Base-by-base conservation (phyloP, 2,888 invertebrate genomes). In the Folsomia manolachei region DNA sequence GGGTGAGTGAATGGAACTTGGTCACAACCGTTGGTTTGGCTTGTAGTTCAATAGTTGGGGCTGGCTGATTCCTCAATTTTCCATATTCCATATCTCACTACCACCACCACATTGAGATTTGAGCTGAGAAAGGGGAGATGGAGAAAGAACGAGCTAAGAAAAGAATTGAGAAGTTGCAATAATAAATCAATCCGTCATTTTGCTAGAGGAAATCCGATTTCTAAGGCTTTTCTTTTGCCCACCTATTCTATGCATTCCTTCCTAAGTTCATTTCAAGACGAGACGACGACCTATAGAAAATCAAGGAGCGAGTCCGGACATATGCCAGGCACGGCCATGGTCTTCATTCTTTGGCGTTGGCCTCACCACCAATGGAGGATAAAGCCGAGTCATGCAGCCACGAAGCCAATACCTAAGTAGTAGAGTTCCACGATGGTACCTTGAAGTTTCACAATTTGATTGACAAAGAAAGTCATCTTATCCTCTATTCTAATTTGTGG, bases 121-220 rank as follows among this genome's bases (percentile, higher is more conserved):
- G n/a, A n/a, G 25, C 9, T 23, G 14, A 24, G 26, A 25, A n/a
- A n/a, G 23, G 63, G 4, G 25, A 25, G 24, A 63, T 25, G 63
- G 21, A 11, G 24, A 60, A 7, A 21, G 4, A 27, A 52, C 18
- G 65, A 51, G 39, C n/a, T 27, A 24, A 52, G 65, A 66, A 66
- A 66, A 66, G 65, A 63, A 63, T 21, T 66, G 21, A 24, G 24
- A 66, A 66, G 23, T 66, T 66, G 52, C 65, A 66, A 51, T 66
- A 66, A 66, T 66, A 66, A 66, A 66, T 66, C 65, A 66, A 66
- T 66, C 65, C 52, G 51, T 66, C 65, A 66, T 39, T 66, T 66
- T 66, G 65, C 65, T 52, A 11, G 21, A 51, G 65, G 65, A 66
- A 66, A 66, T 66, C 51, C 19, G 65, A 66, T 66, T 66, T 66